Evolutionary conservation across 2,113 vertebrate species (phyloP), one percentile per base, ranked within the genome.

Genomic region (Clarias batrachus): DNA sequence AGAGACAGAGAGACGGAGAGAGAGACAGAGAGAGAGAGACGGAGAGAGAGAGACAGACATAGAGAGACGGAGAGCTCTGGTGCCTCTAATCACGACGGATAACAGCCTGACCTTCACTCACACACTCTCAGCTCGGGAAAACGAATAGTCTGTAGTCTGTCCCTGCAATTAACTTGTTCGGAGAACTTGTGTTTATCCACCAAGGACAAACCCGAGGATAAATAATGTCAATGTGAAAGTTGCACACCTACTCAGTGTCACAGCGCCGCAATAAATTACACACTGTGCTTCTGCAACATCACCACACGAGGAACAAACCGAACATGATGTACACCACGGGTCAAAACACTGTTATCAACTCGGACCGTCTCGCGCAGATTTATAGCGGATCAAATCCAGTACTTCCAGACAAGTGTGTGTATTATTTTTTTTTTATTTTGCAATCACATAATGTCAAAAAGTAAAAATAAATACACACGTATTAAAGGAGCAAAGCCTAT

Each of bases 21-120:
- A 37, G 2, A 37, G 1, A 37, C 1, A 37, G 33, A 37, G 33
- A 37, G 33, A 37, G 2, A 37, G 33, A 37, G 33, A 37, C 2
- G 3, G 33, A 37, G 33, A 37, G 33, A 37, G 33, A 37, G 2
- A 37, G 33, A 37, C 33, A 37, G 33, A 37, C 4, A 59, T 14
- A 59, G 17, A 59, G 57, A 59, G 17, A 59, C 8, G 17, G 14
- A 59, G 14, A 8, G 14, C 4, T 25, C 41, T 14, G 65, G 86
- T 85, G 87, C 33, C 27, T 1, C 27, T 33, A 79, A 79, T 57
- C 52, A 11, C 54, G 33, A 54, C 10, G 3, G 74, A 65, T 54
- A 87, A 86, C 41, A 81, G 62, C 85, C 25, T 7, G 74, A 80
- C 88, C 88, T 87, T 89, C 86, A 87, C 71, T 81, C 88, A 83